A percentile compares a stretch with the other conserved stretches of the same genome.
Conservation (phyloP, 2,888 invertebrate species). For the Cabera pusaria region DNA sequence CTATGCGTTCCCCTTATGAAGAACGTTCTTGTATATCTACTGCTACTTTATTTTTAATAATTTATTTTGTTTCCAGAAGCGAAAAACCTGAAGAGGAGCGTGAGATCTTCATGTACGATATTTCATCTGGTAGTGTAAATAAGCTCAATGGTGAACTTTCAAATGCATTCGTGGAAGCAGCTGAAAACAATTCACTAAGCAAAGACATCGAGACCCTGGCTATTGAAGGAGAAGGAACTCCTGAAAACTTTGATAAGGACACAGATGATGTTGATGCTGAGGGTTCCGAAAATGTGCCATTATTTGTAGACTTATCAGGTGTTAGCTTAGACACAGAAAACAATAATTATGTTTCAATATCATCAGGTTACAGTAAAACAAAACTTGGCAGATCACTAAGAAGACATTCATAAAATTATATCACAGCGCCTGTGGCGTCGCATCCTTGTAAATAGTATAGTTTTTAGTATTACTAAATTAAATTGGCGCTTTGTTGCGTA, state of each 20-base stretch:
- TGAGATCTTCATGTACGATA: conserved; percentile 95
- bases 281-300: conserved; percentile 79
- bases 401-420: conserved; percentile 63
- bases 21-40: too few relatives aligned
- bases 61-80: conserved; percentile 66
- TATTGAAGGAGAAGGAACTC: conserved; percentile 76
- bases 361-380: conserved; percentile 80
- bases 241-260: conserved; percentile 62
- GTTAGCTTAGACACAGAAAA: conserved; percentile 64
- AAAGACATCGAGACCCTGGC: conserved; percentile 85
- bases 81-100: conserved; percentile 79
- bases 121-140: conserved; percentile 88
- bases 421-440: conserved; percentile 46
- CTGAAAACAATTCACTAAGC: conserved; percentile 90
- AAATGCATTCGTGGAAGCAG: conserved; percentile 92
- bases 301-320: conserved; percentile 75
- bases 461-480: conserved; percentile 78
- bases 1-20: too few relatives aligned
- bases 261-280: conserved; percentile 51
- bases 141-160: conserved; percentile 92
- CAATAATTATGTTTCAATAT: conserved; percentile 71
- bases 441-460: conserved; percentile 77
- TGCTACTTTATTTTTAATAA: too few relatives aligned
- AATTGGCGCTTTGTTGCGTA: conserved; percentile 66
- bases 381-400: conserved; percentile 75